Percentiles rank a stretch among this genome's conserved stretches.
phyloP scores from a whole-genome alignment of 2,797 vertebrate species.

The Eospalax fontanierii region DNA sequence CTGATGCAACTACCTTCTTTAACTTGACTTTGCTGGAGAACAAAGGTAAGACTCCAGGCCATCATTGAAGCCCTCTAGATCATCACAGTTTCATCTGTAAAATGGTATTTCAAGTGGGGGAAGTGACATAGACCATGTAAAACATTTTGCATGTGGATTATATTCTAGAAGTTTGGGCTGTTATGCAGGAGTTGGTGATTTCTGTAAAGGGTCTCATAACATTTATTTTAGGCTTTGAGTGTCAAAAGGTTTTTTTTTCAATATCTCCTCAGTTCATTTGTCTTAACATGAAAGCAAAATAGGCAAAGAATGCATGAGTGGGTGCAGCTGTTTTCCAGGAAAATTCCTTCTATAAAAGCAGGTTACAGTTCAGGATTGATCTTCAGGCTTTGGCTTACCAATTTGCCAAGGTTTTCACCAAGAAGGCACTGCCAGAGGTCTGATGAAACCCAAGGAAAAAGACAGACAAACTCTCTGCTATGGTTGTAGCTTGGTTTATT shows the following conservation, averaged over 20 bases:
- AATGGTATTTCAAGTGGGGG: not conserved
- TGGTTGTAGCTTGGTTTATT: not conserved
- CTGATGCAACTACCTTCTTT: not conserved
- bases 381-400: not conserved
- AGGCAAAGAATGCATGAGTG: not conserved
- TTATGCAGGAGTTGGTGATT: not conserved
- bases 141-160: not conserved
- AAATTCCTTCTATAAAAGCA: not conserved
- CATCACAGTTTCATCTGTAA: not conserved
- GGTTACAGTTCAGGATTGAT: not conserved
- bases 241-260: not conserved
- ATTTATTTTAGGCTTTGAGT: not conserved
- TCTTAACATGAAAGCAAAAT: not conserved
- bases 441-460: not conserved
- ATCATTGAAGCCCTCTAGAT: not conserved
- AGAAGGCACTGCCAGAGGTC: not conserved
- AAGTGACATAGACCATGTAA: not conserved
- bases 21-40: not conserved
- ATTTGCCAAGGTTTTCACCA: not conserved
- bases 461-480: fast-evolving
- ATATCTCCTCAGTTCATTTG: not conserved
- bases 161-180: not conserved
- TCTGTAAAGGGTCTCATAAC: not conserved
- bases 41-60: too few relatives aligned
- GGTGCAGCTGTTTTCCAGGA: not conserved